A percentile compares a stretch with the other conserved stretches of the same genome.
Conservation (phyloP, 2,113 vertebrate species). For the Spilogale gracilis region DNA sequence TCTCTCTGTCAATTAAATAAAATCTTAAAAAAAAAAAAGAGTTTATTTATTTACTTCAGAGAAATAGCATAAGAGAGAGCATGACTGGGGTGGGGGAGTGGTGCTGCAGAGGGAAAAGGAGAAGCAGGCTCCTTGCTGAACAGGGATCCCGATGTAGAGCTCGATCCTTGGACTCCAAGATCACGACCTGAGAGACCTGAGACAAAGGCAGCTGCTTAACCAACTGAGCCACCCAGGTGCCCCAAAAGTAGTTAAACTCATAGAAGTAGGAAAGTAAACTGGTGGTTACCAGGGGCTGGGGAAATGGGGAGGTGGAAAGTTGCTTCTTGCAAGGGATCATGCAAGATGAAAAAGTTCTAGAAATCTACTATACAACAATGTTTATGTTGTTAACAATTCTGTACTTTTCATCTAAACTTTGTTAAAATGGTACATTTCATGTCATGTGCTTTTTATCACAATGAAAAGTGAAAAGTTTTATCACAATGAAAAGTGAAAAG, state of each 20-base stretch:
- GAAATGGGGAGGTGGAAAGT: too few relatives aligned
- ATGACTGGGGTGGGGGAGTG: not conserved
- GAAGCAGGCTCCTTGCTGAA: not conserved
- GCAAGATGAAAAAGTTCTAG: not conserved
- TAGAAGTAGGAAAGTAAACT: not conserved
- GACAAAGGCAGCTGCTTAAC: not conserved
- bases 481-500: not conserved
- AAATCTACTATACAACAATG: not conserved
- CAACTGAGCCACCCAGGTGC: not conserved
- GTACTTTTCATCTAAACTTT: not conserved
- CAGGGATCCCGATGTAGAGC: not conserved
- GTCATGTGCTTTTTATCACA: not conserved
- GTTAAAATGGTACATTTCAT: not conserved
- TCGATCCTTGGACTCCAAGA: not conserved
- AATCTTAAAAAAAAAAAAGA: too few relatives aligned
- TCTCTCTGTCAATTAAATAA: too few relatives aligned
- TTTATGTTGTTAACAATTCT: not conserved
- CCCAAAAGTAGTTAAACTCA: not conserved
- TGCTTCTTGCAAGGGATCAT: not conserved
- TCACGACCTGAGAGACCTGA: not conserved
- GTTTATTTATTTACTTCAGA: not conserved
- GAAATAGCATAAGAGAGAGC: not conserved
- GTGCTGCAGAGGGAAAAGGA: not conserved
- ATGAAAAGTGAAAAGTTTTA: not conserved
- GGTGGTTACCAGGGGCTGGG: not conserved